phyloP scores from a whole-genome alignment of 1,140 invertebrate genomes.

The Luehdorfia chinensis region DNA sequence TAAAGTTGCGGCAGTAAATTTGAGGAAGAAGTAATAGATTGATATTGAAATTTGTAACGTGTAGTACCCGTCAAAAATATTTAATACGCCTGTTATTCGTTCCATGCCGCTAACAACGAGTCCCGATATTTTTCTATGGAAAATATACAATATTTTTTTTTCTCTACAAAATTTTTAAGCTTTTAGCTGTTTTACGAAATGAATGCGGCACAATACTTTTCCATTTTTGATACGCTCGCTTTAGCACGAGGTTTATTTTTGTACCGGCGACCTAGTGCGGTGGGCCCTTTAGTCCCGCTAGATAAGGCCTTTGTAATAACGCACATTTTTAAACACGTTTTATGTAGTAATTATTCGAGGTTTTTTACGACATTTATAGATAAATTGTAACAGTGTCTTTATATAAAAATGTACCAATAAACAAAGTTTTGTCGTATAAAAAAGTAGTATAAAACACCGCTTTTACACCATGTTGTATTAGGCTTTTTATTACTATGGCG shows the following conservation, averaged over 20 bases:
- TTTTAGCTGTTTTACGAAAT: constrained; percentile 29
- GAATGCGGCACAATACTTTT: neutral
- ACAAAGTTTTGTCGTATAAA: no score
- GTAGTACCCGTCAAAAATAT: constrained; percentile 32
- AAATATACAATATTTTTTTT: constrained; percentile 46
- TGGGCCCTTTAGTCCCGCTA: neutral
- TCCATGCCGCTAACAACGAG: constrained; percentile 46
- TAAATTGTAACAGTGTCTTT: constrained; percentile 31
- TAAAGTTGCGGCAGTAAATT: neutral
- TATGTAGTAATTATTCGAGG: neutral
- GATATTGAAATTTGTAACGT: constrained; percentile 7
- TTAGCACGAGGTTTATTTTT: constrained; percentile 5
- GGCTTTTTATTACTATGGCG: neutral
- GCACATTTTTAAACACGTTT: constrained; percentile 12
- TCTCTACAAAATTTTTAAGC: constrained; percentile 47
- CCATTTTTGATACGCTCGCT: constrained; percentile 16
- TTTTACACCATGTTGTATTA: neutral
- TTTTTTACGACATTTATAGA: constrained; percentile 18
- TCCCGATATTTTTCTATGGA: constrained; percentile 60
- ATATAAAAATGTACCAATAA: constrained; percentile 23
- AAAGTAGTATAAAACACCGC: no score
- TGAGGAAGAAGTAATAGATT: no score
- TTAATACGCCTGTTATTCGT: constrained; percentile 56
- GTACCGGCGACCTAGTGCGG: neutral
- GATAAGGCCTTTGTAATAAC: constrained; percentile 1